Evolutionary conservation across 2,888 invertebrate genomes (phyloP).

Genomic region (Acrobasis repandana): DNA sequence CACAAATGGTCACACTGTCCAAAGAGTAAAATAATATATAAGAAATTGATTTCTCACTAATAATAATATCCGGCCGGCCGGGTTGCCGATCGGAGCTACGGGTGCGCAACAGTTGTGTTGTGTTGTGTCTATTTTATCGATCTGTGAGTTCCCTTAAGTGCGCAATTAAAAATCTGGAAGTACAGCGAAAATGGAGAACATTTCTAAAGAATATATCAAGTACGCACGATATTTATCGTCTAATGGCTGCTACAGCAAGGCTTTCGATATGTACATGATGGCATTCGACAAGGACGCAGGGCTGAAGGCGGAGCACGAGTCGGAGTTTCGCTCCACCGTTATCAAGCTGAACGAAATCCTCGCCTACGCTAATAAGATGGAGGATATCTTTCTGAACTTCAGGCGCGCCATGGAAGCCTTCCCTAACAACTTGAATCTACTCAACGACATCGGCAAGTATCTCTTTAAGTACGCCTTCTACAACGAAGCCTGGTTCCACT

Average conservation of each 20-base stretch:
- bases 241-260: slow-evolving; percentile 49
- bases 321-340: slow-evolving; percentile 55
- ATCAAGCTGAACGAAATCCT: slow-evolving; percentile 49
- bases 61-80: background rate
- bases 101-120: slow-evolving; percentile 10
- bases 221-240: slow-evolving; percentile 49
- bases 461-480: slow-evolving; percentile 79
- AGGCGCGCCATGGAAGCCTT: slow-evolving; percentile 50
- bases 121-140: slow-evolving; percentile 7
- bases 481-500: slow-evolving; percentile 82
- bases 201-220: slow-evolving; percentile 44
- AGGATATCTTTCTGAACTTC: slow-evolving; percentile 61
- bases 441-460: slow-evolving; percentile 67
- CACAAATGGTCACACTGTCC: no score
- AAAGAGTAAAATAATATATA: no score
- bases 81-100: background rate
- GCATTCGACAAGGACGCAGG: slow-evolving; percentile 53
- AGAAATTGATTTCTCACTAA: slow-evolving; percentile 7
- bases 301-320: slow-evolving; percentile 44
- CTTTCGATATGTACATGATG: slow-evolving; percentile 57
- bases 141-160: background rate
- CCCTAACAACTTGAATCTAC: slow-evolving; percentile 53
- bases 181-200: slow-evolving; percentile 42
- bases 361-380: slow-evolving; percentile 43
- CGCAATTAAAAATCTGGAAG: background rate